These are phyloP conservation scores for Heliothis virescens DNA, from an alignment of 1,140 invertebrate genomes.

Conservation along the genomic window DNA sequence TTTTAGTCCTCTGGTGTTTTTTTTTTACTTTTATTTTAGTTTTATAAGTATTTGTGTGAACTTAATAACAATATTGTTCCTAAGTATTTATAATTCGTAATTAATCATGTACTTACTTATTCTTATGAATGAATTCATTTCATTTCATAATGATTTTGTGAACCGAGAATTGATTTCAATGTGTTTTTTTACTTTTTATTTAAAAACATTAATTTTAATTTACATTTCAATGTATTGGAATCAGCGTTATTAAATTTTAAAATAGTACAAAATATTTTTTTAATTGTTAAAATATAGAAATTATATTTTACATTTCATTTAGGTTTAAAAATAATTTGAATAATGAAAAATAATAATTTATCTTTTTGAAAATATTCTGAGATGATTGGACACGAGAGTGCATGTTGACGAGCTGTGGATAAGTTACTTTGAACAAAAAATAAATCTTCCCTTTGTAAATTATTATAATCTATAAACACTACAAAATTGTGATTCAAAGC, in stretches of 20 bases:
- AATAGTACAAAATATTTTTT: neutral
- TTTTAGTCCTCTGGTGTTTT: neutral
- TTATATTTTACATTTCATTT: constrained; percentile 28
- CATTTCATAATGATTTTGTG: constrained; percentile 21
- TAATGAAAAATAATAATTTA: neutral
- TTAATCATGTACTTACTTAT: constrained; percentile 40
- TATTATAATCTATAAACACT: constrained; percentile 85
- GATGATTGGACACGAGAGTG: constrained; percentile 56
- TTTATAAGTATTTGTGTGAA: constrained; percentile 18
- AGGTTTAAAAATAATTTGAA: neutral
- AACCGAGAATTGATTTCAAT: constrained; percentile 17
- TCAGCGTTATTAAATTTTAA: constrained; percentile 12
- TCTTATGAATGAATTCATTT: constrained; percentile 27
- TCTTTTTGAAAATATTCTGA: constrained; percentile 35
- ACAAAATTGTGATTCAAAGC: constrained; percentile 85
- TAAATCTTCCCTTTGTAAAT: constrained; percentile 85
- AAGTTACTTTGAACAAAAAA: constrained; percentile 78
- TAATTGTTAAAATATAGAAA: neutral
- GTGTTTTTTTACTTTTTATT: neutral
- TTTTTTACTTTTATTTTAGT: no score
- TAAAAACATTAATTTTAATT: neutral
- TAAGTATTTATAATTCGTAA: constrained; percentile 37
- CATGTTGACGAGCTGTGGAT: constrained; percentile 55
- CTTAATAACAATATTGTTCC: constrained; percentile 38
- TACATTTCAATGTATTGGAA: neutral